These are phyloP conservation scores for Stenodera caucasica DNA, from an alignment of 2,888 invertebrate genomes.

Conservation along the genomic window DNA sequence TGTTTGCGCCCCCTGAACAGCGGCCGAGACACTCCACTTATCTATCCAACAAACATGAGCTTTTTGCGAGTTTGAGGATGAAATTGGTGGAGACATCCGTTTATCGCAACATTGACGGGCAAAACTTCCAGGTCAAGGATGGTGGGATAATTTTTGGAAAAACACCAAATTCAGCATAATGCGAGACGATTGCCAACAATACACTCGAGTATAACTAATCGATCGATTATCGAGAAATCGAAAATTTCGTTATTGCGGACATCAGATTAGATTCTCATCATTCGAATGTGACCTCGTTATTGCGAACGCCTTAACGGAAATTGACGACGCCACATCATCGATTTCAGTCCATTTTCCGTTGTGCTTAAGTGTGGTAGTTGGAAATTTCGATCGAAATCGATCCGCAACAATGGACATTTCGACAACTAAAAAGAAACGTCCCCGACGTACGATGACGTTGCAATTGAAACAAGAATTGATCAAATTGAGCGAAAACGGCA, in stretches of 20 bases:
- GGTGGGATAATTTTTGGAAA: background rate
- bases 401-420: too few relatives aligned
- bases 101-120: too few relatives aligned
- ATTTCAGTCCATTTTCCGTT: background rate
- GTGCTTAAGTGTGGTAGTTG: background rate
- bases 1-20: slow-evolving; percentile 30
- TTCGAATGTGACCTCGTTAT: background rate
- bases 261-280: background rate
- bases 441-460: background rate
- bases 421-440: background rate
- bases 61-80: too few relatives aligned
- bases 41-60: slow-evolving; percentile 19
- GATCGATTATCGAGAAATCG: too few relatives aligned
- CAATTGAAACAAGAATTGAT: background rate
- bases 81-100: too few relatives aligned
- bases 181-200: slow-evolving; percentile 9
- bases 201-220: background rate
- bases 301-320: background rate
- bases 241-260: too few relatives aligned
- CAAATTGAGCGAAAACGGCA: background rate
- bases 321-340: slow-evolving; percentile 6
- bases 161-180: background rate
- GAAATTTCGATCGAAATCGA: too few relatives aligned
- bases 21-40: slow-evolving; percentile 21
- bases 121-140: background rate